Base-by-base conservation (phyloP, 2,888 invertebrate species). In the Selenia dentaria region DNA sequence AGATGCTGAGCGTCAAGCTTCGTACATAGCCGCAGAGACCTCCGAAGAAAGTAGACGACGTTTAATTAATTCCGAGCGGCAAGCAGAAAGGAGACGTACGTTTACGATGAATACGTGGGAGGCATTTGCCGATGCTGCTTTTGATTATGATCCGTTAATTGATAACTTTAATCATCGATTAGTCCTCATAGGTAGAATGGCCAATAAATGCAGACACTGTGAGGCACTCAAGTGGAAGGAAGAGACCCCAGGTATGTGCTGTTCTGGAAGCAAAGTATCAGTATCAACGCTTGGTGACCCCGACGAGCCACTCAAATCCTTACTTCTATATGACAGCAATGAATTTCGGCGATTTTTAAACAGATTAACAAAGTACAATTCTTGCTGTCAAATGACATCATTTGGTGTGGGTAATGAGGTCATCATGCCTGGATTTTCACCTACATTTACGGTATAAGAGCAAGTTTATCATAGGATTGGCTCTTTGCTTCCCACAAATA, bases 161-260 rank as follows among this genome's bases (percentile, higher is more conserved):
- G 8, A 18, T 28, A 10, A 26, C 18, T 3, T 24, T 24, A 24
- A 24, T n/a, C 24, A 24, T 24, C 5, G 16, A 16, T 16, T 16
- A 16, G 16, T 16, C 16, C 16, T 16, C 16, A 22, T 22, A 8
- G 22, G 8, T 22, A 22, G 22, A 22, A 22, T 6, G 22, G 8
- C 5, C 22, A 22, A 22, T 6, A 10, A 3, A 25, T 25, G 14
- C 26, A 16, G 16, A 20, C 11, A 16, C 31, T 42, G 25, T 16
- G 29, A 14, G 12, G 39, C 38, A 8, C 14, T 45, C 0, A 45
- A 45, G 9, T 45, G 22, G 24, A 66, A 59, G 59, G 64, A 62
- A 52, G 75, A 81, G 73, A 52, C 73, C 32, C 57, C 63, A 58
- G 79, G 74, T 58, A 67, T 79, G 64, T 81, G 75, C 59, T 82